These are phyloP conservation scores for Drosophila grimshawi DNA, from an alignment of 1,140 invertebrate species.

Conservation along the genomic window DNA sequence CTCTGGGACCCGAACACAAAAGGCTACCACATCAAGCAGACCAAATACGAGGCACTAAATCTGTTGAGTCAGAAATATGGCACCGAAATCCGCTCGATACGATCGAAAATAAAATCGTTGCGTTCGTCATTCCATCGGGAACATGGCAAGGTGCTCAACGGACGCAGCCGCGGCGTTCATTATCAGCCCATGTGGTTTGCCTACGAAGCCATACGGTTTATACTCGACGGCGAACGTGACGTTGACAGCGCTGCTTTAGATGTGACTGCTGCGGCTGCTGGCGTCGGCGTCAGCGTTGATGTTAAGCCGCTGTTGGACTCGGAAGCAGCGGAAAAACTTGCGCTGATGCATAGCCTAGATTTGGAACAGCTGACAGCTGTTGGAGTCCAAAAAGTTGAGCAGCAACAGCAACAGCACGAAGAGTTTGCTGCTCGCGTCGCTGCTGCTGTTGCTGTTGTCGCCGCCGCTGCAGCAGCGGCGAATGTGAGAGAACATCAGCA, in stretches of 20 bases:
- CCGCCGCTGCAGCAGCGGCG: constrained; percentile 64
- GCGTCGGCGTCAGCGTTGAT: constrained; percentile 35
- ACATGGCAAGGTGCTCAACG: constrained; percentile 79
- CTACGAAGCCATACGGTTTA: constrained; percentile 81
- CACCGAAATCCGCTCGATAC: constrained; percentile 79
- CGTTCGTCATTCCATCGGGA: constrained; percentile 81
- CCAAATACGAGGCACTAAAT: constrained; percentile 80
- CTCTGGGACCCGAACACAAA: constrained; percentile 83
- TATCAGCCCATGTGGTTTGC: constrained; percentile 84
- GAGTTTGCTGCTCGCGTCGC: constrained; percentile 64
- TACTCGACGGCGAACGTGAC: constrained; percentile 76
- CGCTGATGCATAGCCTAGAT: constrained; percentile 72
- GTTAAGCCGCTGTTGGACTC: constrained; percentile 41
- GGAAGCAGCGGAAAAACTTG: constrained; percentile 61
- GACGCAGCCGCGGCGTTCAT: constrained; percentile 70
- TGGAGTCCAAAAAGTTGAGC: constrained; percentile 50
- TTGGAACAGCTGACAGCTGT: constrained; percentile 68
- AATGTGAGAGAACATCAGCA: constrained; percentile 58
- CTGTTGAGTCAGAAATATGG: constrained; percentile 76
- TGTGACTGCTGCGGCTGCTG: constrained; percentile 23
- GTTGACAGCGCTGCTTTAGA: constrained; percentile 27
- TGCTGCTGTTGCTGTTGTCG: constrained; percentile 69
- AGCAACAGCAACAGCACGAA: constrained; percentile 47
- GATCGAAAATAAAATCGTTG: constrained; percentile 81
- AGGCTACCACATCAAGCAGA: constrained; percentile 83